These are phyloP conservation scores for Nettapus auritus DNA, from an alignment of 2,113 vertebrate genomes.

Conservation along the genomic window DNA sequence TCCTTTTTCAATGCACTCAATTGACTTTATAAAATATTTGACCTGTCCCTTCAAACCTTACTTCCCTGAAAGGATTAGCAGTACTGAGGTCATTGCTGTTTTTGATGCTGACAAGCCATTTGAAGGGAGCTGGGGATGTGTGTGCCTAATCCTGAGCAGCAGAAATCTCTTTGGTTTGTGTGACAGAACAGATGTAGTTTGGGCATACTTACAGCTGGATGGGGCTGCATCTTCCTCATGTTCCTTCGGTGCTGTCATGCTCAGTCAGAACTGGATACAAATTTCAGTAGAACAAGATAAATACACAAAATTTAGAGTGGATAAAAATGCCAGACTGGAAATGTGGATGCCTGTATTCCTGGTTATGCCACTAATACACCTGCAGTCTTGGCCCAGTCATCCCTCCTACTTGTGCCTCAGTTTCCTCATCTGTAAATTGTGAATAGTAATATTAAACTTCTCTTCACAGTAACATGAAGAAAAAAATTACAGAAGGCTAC, in stretches of 20 bases:
- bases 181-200: background rate
- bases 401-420: background rate
- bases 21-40: background rate
- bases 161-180: background rate
- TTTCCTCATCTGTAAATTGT: background rate
- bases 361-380: background rate
- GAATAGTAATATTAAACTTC: background rate
- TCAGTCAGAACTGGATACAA: background rate
- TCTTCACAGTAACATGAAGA: background rate
- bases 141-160: background rate
- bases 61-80: background rate
- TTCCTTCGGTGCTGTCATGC: background rate
- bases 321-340: background rate
- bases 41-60: background rate
- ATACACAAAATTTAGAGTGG: background rate
- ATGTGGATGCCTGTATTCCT: background rate
- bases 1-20: background rate
- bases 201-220: background rate
- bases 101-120: background rate
- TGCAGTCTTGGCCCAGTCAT: background rate
- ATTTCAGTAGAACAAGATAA: background rate
- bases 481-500: background rate
- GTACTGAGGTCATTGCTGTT: background rate
- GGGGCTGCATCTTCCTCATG: background rate
- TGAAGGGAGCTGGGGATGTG: background rate